Evolutionary conservation across 1,140 invertebrate species (phyloP).

Genomic region (Apis dorsata): DNA sequence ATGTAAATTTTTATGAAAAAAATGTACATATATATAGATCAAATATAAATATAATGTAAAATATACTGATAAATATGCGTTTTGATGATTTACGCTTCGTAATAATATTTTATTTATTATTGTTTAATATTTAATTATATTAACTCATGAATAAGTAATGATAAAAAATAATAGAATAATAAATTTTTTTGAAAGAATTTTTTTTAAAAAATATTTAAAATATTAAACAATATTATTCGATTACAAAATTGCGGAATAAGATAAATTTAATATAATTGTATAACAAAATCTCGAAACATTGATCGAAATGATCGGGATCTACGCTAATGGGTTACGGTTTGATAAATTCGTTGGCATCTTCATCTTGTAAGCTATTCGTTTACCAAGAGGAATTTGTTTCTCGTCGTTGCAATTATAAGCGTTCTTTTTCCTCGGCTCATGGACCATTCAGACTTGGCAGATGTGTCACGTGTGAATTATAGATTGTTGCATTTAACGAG

Average conservation of each 20-base stretch:
- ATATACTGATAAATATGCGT: too few species aligned
- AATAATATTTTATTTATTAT: too few species aligned
- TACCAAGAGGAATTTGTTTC: conserved; percentile 7
- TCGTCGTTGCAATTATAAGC: not conserved
- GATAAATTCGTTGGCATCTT: conserved; percentile 71
- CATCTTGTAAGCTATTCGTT: not conserved
- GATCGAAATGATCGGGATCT: conserved; percentile 74
- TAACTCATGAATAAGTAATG: too few species aligned
- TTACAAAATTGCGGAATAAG: not conserved
- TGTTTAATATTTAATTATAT: too few species aligned
- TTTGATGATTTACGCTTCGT: too few species aligned
- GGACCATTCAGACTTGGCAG: not conserved
- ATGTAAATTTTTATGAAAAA: too few species aligned
- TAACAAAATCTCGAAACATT: conserved; percentile 64
- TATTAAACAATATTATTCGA: not conserved
- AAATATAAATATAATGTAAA: too few species aligned
- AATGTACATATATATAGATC: too few species aligned
- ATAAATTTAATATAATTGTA: not conserved
- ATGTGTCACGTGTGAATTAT: conserved; percentile 50
- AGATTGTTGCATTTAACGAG: conserved; percentile 37
- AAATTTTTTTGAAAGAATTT: not conserved
- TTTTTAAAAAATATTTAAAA: not conserved
- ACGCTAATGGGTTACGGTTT: conserved; percentile 67
- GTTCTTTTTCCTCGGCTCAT: conserved; percentile 7
- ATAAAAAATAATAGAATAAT: too few species aligned